A percentile compares a stretch with the other conserved stretches of the same genome.
These are phyloP conservation scores for Apeira syringaria DNA, from an alignment of 2,888 invertebrate species.

Conservation along the genomic window DNA sequence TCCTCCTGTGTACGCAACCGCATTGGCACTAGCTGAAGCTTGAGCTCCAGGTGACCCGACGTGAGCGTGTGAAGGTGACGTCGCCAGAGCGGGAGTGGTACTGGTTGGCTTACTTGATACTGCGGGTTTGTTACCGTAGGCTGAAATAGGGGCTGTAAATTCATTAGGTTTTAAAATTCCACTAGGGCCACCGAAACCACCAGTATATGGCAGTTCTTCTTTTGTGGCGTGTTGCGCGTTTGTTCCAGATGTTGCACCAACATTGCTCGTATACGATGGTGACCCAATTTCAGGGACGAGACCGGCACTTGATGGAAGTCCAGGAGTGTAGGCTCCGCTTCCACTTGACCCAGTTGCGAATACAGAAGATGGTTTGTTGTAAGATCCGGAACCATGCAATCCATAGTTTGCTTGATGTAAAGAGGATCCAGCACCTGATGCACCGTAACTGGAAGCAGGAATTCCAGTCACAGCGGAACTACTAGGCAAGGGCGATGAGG, in stretches of 20 bases:
- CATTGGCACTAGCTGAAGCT: conserved; percentile 23
- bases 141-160: conserved; percentile 29
- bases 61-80: conserved; percentile 9
- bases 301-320: not conserved
- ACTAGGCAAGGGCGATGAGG: not conserved
- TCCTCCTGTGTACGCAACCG: conserved; percentile 60
- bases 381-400: conserved; percentile 22
- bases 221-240: conserved; percentile 18
- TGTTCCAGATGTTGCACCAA: conserved; percentile 17
- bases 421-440: conserved; percentile 5
- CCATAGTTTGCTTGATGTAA: conserved; percentile 13
- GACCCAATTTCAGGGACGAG: conserved; percentile 14
- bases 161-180: conserved; percentile 57
- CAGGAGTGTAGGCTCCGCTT: conserved; percentile 2
- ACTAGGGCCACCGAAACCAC: conserved; percentile 53
- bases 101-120: not conserved
- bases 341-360: conserved; percentile 3
- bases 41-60: conserved; percentile 12
- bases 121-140: conserved; percentile 3
- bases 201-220: conserved; percentile 42
- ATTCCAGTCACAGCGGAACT: not conserved
- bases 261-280: conserved; percentile 2
- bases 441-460: conserved; percentile 5
- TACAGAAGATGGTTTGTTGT: conserved; percentile 22
- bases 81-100: conserved; percentile 3